Evolutionary conservation across 2,797 vertebrate genomes (phyloP).

Genomic region (Lophura swinhoii): DNA sequence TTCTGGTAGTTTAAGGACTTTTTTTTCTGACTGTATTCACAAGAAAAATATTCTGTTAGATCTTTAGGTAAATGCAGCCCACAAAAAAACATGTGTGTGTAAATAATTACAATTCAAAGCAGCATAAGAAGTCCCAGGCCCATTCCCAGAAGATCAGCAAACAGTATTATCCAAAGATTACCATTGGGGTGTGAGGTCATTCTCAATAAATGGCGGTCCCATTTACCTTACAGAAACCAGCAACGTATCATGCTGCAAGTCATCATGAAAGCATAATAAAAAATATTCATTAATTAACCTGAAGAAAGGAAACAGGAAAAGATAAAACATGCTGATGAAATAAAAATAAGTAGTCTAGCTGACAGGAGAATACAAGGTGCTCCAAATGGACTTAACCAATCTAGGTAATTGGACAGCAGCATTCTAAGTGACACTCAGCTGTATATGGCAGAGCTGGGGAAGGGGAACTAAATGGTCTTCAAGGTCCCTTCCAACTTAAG

Average conservation of each 20-base stretch:
- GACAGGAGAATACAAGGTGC: not conserved
- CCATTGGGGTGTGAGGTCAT: not conserved
- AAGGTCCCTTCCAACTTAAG: too few species aligned
- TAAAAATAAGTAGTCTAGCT: slow-evolving; percentile 2
- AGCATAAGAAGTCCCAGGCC: slow-evolving; percentile 48
- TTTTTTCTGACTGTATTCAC: not conserved
- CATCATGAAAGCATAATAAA: slow-evolving; percentile 36
- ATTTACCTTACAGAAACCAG: slow-evolving; percentile 44
- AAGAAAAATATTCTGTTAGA: not conserved
- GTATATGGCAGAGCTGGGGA: too few species aligned
- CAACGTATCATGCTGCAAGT: slow-evolving; percentile 3
- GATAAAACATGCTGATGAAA: slow-evolving; percentile 26
- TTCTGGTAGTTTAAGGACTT: not conserved
- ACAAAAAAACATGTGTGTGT: slow-evolving; percentile 10
- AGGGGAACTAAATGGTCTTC: too few species aligned
- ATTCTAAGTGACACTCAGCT: not conserved
- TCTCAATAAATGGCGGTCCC: slow-evolving; percentile 28
- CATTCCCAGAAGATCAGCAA: slow-evolving; percentile 26
- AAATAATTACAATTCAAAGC: slow-evolving; percentile 57
- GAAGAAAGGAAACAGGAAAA: not conserved
- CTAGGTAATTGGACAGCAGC: not conserved
- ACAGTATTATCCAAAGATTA: slow-evolving; percentile 17
- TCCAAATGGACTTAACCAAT: not conserved
- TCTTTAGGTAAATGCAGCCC: slow-evolving; percentile 31
- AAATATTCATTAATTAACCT: slow-evolving; percentile 45